Evolutionary conservation across 2,888 invertebrate genomes (phyloP), one percentile per base, ranked within the genome.

Genomic region (Neoascia interrupta): DNA sequence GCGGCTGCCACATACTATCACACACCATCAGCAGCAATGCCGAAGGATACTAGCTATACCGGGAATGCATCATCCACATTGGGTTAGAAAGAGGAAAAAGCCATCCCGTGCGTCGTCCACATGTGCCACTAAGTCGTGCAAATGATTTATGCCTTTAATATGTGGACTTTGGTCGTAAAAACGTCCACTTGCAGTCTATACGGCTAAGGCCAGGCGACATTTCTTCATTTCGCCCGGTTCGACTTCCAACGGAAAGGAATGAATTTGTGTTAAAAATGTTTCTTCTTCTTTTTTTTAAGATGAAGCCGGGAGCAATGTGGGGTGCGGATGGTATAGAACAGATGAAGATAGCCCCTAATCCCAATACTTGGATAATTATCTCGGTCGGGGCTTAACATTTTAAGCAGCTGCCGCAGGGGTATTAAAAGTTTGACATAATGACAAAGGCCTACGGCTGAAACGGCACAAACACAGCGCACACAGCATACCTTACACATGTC

Each of bases 121-220:
- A 79, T 79, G 72, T 73, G 79, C 60, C 79, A 73, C 79, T 73
- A 79, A 79, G 73, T 79, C 72, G 66, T 72, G 79, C 72, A 66
- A 79, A 79, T 79, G 79, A 79, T 79, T 79, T 79, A 79, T 79
- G 72, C 60, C 79, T 66, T 79, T 79, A 79, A 79, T 79, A 79
- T 79, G 72, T 79, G 72, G 72, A 79, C 79, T 64, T 64, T 70
- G 76, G 58, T 70, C 79, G 66, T 79, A 79, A 79, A 79, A 79
- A 54, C 68, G 79, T 79, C 79, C 72, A 61, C 79, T 79, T 79
- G 72, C 79, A 79, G 66, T 79, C 76, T 66, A 66, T 79, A 68
- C 28, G 63, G 54, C 79, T 51, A 68, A 66, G 66, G 43, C 72
- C 54, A 66, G 54, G 53, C 70, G 76, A 70, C 75, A 76, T 76